Base-by-base conservation (phyloP, 2,797 vertebrate species). In the Phrynocephalus forsythii region DNA sequence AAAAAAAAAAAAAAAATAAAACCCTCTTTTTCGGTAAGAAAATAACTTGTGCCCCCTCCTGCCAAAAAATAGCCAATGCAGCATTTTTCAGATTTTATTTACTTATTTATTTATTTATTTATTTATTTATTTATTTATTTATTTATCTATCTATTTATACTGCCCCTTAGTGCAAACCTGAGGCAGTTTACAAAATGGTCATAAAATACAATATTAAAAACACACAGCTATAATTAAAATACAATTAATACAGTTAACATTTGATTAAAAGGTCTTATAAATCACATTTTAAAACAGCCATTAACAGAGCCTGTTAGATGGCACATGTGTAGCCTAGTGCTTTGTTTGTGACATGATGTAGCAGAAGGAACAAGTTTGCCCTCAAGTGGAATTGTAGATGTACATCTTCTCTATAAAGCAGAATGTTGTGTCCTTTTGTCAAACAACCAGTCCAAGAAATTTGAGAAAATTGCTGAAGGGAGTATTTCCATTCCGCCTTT, bases 311-410 rank as follows among this genome's bases (percentile, higher is more conserved):
- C 38, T 44, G 38, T 44, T 44, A 44, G 3, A 44, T 44, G 38
- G 38, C 38, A 44, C 38, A 93, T 84, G 72, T 92, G 77, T 93
- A 91, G 92, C 88, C 82, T 52, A 2, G 83, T 9, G 67, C 87
- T 81, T 60, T 91, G 86, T 80, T 8, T 10, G 52, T 5, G 1
- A 1, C 80, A 85, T 60, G 44, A 90, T 94, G 77, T 89, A 94
- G 94, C 89, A 82, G 67, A 95, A 96, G 94, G 96, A 95, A 92
- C 94, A 95, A 96, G 95, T 95, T 96, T 95, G 95, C 94, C 95
- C 94, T 97, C 96, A 97, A 95, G 95, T 96, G 96, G 95, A 94
- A 92, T 96, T 94, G 16, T 92, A 95, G 93, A 94, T 89, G 93
- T 92, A 96, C 93, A 94, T 93, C 82, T 94, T 56, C 52, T 56